A percentile compares a stretch with the other conserved stretches of the same genome.
Evolutionary conservation across 2,888 invertebrate species (phyloP).

Genomic region (Xiphydria camelus): DNA sequence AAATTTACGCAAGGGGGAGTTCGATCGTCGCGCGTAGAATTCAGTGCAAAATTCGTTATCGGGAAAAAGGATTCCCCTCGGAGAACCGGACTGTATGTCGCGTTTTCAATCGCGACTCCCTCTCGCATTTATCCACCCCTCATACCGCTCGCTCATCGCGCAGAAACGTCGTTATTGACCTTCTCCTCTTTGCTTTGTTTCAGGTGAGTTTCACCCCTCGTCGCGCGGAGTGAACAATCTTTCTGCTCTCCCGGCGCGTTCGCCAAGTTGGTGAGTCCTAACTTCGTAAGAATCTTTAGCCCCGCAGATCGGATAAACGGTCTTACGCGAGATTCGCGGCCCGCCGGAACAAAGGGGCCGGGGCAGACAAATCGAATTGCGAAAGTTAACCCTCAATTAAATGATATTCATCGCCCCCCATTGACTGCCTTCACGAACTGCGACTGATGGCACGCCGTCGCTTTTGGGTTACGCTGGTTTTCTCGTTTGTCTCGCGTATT

Average conservation of each 20-base stretch:
- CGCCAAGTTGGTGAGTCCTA: conserved; percentile 29
- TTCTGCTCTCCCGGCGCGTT: conserved; percentile 5
- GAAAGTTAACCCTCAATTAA: conserved; percentile 33
- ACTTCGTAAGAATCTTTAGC: conserved; percentile 23
- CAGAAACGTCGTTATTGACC: conserved; percentile 7
- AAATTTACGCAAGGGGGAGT: too few species aligned
- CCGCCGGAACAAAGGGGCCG: background rate
- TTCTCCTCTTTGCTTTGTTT: conserved; percentile 27
- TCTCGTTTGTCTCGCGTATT: too few species aligned
- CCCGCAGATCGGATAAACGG: background rate
- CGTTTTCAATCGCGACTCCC: too few species aligned
- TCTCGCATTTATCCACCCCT: too few species aligned
- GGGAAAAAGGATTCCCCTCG: too few species aligned
- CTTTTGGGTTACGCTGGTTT: too few species aligned
- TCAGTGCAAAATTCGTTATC: too few species aligned
- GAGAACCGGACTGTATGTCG: too few species aligned
- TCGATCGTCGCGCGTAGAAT: too few species aligned
- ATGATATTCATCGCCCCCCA: conserved; percentile 26
- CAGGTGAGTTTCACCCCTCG: conserved; percentile 39
- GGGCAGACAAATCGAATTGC: conserved; percentile 26
- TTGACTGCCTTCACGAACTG: conserved; percentile 4
- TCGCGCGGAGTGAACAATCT: background rate
- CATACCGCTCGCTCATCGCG: too few species aligned
- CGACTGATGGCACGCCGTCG: too few species aligned
- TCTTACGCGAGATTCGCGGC: background rate